These are phyloP conservation scores for Andrena fulva DNA, from an alignment of 2,888 invertebrate genomes.

Conservation along the genomic window DNA sequence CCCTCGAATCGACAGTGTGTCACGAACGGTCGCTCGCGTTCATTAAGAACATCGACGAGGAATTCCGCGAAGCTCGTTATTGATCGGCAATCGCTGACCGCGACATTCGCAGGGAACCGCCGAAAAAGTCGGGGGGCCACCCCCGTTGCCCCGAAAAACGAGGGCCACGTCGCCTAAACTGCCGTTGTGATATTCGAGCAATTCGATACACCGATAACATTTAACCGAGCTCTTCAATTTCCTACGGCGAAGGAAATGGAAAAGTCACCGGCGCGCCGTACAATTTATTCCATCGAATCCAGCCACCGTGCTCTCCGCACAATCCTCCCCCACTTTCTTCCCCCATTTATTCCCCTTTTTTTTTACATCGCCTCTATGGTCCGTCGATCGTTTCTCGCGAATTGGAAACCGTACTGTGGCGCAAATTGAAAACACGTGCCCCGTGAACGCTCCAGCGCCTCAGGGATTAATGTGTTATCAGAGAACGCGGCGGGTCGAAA, in stretches of 20 bases:
- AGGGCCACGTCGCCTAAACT: constrained; percentile 32
- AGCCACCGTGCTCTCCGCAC: constrained; percentile 57
- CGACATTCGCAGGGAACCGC: background rate
- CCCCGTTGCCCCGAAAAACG: background rate
- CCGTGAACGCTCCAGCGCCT: background rate
- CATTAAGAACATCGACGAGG: background rate
- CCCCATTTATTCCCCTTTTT: constrained; percentile 17
- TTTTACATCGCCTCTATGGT: background rate
- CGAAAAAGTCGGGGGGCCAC: background rate
- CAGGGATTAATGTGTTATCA: background rate
- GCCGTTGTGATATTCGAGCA: constrained; percentile 56
- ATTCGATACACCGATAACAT: constrained; percentile 62
- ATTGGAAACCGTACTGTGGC: background rate
- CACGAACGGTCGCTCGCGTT: background rate
- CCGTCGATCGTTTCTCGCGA: constrained; percentile 5
- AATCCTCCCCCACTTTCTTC: constrained; percentile 42
- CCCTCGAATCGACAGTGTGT: background rate
- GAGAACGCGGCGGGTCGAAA: background rate
- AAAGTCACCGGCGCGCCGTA: constrained; percentile 68
- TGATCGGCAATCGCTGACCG: constrained; percentile 6
- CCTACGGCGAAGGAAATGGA: constrained; percentile 74
- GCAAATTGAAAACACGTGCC: background rate
- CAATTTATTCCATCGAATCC: constrained; percentile 72
- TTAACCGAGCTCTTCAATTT: constrained; percentile 71
- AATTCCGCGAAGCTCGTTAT: constrained; percentile 1